These are phyloP conservation scores for Syngnathus rostellatus DNA, from an alignment of 2,797 vertebrate genomes.

Conservation along the genomic window DNA sequence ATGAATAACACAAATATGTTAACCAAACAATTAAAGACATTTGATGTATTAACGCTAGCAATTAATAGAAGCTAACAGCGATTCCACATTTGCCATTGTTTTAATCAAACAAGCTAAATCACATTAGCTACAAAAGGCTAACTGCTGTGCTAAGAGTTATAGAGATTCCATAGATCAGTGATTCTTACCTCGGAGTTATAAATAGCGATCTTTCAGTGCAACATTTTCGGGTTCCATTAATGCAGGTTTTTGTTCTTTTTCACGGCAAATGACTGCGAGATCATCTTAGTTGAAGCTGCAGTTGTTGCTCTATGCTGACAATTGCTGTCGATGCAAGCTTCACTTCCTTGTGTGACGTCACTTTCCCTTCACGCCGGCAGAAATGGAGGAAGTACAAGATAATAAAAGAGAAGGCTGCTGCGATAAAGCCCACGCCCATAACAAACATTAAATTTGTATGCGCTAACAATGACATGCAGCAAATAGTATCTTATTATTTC, in stretches of 20 bases:
- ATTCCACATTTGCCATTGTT: not conserved
- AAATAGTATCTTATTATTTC: not conserved
- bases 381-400: constrained; percentile 3
- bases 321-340: constrained; percentile 16
- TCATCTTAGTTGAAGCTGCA: not conserved
- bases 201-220: constrained; percentile 22
- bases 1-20: no score
- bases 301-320: constrained; percentile 8
- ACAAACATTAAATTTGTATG: not conserved
- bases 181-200: constrained; percentile 58
- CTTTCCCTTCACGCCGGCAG: constrained; percentile 30
- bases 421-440: not conserved
- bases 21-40: not conserved
- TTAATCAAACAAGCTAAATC: constrained; percentile 2
- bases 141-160: constrained; percentile 19
- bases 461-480: not conserved
- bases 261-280: not conserved
- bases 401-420: not conserved
- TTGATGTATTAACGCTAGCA: not conserved
- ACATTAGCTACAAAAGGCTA: constrained; percentile 40
- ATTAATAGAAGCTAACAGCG: not conserved
- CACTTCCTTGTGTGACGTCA: constrained; percentile 56
- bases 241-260: constrained; percentile 4
- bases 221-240: not conserved
- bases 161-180: constrained; percentile 9